Conservation (phyloP, 2,113 vertebrate genomes). For the Suricata suricatta region DNA sequence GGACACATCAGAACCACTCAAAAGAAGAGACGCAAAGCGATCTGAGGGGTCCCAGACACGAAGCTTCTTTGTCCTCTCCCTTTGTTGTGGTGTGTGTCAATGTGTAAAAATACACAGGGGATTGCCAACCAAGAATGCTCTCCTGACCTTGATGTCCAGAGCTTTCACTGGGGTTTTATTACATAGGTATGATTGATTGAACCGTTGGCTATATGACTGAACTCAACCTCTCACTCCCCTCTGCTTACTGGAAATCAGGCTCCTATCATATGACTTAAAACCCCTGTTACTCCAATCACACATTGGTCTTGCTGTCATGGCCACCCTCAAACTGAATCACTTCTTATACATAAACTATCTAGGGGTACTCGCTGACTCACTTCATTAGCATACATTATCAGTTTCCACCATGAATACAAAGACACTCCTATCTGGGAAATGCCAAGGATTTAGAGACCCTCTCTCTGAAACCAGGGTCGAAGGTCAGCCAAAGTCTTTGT, state of each 20-base stretch:
- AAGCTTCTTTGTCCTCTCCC: background rate
- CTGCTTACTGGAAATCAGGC: background rate
- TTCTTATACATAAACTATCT: background rate
- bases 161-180: background rate
- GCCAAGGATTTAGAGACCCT: background rate
- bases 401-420: background rate
- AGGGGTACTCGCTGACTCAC: background rate
- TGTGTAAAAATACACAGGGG: background rate
- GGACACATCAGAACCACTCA: background rate
- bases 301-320: background rate
- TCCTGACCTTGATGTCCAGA: background rate
- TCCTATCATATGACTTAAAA: background rate
- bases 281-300: background rate
- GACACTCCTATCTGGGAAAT: background rate
- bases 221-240: background rate
- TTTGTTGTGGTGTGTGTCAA: rapidly evolving
- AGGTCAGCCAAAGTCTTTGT: background rate
- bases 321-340: background rate
- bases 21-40: background rate
- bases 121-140: background rate
- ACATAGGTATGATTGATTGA: background rate
- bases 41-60: background rate
- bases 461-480: background rate
- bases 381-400: background rate
- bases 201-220: background rate